These are phyloP conservation scores for Aeoliscus strigatus DNA, from an alignment of 2,797 vertebrate species.

Conservation along the genomic window DNA sequence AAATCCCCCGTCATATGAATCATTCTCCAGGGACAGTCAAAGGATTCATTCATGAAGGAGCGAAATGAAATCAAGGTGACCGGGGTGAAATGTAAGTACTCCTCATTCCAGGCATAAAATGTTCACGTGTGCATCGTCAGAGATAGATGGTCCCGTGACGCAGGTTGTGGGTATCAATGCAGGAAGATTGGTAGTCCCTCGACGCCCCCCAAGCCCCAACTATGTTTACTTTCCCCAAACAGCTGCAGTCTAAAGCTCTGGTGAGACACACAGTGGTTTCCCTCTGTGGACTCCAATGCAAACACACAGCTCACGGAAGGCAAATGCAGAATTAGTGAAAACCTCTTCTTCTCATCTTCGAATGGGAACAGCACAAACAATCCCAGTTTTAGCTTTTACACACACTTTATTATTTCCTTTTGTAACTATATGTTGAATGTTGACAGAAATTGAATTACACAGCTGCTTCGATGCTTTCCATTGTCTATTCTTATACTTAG, in stretches of 20 bases:
- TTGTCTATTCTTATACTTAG: too few relatives aligned
- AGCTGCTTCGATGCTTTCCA: too few relatives aligned
- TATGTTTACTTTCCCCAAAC: conserved; percentile 66
- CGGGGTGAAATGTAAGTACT: not conserved
- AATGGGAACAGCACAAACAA: not conserved
- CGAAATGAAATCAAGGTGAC: conserved; percentile 5
- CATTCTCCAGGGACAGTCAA: not conserved
- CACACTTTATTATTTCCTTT: too few relatives aligned
- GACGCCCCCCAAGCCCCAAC: conserved; percentile 12
- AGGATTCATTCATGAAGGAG: conserved; percentile 20
- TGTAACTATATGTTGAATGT: too few relatives aligned
- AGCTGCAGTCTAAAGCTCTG: conserved; percentile 62
- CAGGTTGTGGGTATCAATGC: conserved; percentile 55
- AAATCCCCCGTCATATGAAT: conserved; percentile 12
- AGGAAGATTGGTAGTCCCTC: conserved; percentile 64
- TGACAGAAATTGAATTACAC: too few relatives aligned
- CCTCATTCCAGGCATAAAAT: too few relatives aligned
- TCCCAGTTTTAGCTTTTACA: too few relatives aligned
- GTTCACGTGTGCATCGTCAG: conserved; percentile 6
- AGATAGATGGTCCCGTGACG: conserved; percentile 61
- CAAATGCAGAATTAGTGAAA: conserved; percentile 9
- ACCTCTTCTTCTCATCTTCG: not conserved
- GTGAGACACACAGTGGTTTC: conserved; percentile 26
- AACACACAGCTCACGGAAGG: conserved; percentile 4
- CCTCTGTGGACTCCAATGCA: conserved; percentile 23